Percentiles rank a stretch among this genome's conserved stretches.
These are phyloP conservation scores for Periophthalmodon schlosseri DNA, from an alignment of 2,113 vertebrate species.

Conservation along the genomic window DNA sequence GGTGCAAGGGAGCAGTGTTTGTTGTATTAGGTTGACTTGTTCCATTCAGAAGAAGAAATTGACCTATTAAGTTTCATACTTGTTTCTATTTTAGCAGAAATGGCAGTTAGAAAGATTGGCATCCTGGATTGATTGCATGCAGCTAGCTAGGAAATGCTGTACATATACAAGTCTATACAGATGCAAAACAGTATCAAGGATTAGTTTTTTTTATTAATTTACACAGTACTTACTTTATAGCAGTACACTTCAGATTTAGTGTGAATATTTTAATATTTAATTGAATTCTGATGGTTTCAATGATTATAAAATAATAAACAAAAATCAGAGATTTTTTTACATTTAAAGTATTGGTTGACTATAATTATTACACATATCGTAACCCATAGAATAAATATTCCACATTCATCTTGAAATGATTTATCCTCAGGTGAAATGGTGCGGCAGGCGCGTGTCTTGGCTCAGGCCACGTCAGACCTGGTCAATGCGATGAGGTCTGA, in stretches of 20 bases:
- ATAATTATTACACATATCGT: background rate
- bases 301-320: background rate
- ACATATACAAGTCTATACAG: background rate
- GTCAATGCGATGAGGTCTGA: constrained; percentile 98
- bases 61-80: background rate
- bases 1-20: constrained; percentile 47
- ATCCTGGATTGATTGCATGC: background rate
- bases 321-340: background rate
- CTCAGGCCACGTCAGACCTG: constrained; percentile 94
- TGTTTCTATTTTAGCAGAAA: background rate
- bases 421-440: constrained; percentile 92
- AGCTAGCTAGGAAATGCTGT: background rate
- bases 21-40: background rate
- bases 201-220: background rate
- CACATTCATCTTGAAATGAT: background rate
- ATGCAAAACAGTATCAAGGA: background rate
- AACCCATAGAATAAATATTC: background rate
- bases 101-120: background rate
- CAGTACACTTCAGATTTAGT: background rate
- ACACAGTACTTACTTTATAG: background rate
- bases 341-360: no score
- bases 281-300: background rate
- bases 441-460: constrained; percentile 91
- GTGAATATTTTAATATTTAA: background rate
- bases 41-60: background rate